Percentiles rank a stretch among this genome's conserved stretches.
These are phyloP conservation scores for Danaus chrysippus DNA, from an alignment of 2,888 invertebrate species.

Conservation along the genomic window DNA sequence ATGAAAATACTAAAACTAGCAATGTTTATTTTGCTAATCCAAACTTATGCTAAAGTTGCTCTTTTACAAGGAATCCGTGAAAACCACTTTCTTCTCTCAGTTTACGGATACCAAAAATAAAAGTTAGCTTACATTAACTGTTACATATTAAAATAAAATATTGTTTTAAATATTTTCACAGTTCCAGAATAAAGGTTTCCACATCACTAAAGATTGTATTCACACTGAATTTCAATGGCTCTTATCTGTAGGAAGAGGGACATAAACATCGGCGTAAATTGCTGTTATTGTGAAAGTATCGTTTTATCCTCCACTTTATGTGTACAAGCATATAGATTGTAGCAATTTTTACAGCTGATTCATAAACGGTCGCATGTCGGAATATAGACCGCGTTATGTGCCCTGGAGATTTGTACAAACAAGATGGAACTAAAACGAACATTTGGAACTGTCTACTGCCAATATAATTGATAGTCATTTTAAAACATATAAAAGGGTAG, in stretches of 20 bases:
- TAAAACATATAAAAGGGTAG: too few relatives aligned
- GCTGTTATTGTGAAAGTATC: slow-evolving; percentile 60
- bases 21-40: too few relatives aligned
- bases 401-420: too few relatives aligned
- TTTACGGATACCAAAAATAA: too few relatives aligned
- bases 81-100: too few relatives aligned
- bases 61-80: too few relatives aligned
- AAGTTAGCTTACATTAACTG: background rate
- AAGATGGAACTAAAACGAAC: too few relatives aligned
- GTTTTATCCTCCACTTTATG: slow-evolving; percentile 14
- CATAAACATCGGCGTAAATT: slow-evolving; percentile 70
- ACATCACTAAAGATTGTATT: slow-evolving; percentile 37
- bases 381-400: background rate
- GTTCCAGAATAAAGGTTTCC: slow-evolving; percentile 12
- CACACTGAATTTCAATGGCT: slow-evolving; percentile 66
- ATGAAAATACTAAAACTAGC: too few relatives aligned
- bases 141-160: too few relatives aligned
- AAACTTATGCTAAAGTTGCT: too few relatives aligned
- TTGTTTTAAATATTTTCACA: background rate
- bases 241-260: slow-evolving; percentile 60
- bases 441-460: too few relatives aligned
- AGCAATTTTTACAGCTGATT: background rate
- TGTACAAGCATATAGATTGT: slow-evolving; percentile 7
- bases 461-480: too few relatives aligned
- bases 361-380: slow-evolving; percentile 2